These are phyloP conservation scores for Coecobrya sp. DNA, from an alignment of 2,888 invertebrate species.

Conservation along the genomic window DNA sequence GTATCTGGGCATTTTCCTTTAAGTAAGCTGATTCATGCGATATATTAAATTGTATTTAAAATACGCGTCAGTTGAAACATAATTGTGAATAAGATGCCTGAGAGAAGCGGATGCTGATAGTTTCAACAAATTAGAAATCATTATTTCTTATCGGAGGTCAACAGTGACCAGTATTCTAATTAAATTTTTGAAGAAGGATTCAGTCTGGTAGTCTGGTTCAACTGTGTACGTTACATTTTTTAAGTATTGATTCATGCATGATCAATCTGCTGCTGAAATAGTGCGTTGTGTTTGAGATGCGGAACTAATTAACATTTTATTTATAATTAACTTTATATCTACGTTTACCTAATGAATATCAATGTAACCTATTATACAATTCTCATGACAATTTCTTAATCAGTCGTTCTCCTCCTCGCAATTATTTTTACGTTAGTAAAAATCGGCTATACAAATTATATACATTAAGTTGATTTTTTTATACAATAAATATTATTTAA, in stretches of 20 bases:
- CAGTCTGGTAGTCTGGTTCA: constrained; percentile 6
- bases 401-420: constrained; percentile 40
- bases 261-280: not conserved
- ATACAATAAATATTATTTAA: not conserved
- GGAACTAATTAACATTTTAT: not conserved
- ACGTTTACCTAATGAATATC: no score
- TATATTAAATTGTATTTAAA: no score
- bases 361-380: no score
- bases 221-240: not conserved
- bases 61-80: no score
- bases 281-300: not conserved
- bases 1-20: no score
- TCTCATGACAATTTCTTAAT: constrained; percentile 21
- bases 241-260: not conserved
- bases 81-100: no score
- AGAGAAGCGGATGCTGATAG: no score
- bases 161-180: not conserved
- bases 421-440: constrained; percentile 12
- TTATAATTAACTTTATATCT: no score
- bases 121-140: not conserved
- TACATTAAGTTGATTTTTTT: not conserved
- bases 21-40: no score
- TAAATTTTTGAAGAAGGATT: not conserved
- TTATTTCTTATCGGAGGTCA: not conserved
- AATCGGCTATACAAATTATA: not conserved